Evolutionary conservation across 2,797 vertebrate genomes (phyloP).

Genomic region (Pempheris klunzingeri): DNA sequence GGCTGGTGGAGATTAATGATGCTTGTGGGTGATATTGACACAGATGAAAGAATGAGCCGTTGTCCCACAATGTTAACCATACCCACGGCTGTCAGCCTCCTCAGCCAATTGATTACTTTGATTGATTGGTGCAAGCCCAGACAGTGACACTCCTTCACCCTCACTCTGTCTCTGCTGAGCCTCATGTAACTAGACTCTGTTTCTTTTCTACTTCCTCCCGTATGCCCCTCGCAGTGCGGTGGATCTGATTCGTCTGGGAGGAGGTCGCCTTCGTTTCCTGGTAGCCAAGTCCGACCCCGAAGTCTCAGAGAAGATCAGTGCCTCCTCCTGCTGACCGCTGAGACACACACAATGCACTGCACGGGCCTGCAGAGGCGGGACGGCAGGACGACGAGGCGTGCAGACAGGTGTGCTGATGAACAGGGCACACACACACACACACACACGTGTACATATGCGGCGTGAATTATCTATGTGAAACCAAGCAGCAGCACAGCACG

Average conservation of each 20-base stretch:
- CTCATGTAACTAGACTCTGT: conserved; percentile 65
- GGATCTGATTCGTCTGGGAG: conserved; percentile 94
- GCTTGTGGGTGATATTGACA: conserved; percentile 19
- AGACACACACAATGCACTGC: conserved; percentile 13
- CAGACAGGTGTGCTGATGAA: conserved; percentile 30
- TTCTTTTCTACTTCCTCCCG: conserved; percentile 4
- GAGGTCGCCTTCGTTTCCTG: conserved; percentile 92
- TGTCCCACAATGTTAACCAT: conserved; percentile 29
- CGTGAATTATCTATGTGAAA: conserved; percentile 62
- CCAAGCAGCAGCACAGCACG: conserved; percentile 48
- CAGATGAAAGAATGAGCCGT: conserved; percentile 27
- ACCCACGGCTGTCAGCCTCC: conserved; percentile 39
- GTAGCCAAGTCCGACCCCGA: conserved; percentile 95
- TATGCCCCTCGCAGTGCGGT: conserved; percentile 87
- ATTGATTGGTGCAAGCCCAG: conserved; percentile 55
- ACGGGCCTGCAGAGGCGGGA: background rate
- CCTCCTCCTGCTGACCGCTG: conserved; percentile 87
- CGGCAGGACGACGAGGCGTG: background rate
- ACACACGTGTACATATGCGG: background rate
- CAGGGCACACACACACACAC: conserved; percentile 24
- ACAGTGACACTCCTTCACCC: conserved; percentile 43
- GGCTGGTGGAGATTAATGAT: conserved; percentile 24
- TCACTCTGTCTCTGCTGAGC: conserved; percentile 70
- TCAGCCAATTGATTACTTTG: conserved; percentile 49
- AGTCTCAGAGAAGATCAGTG: conserved; percentile 93